Evolutionary conservation across 2,888 invertebrate species (phyloP).

Genomic region (Uropetala carovei): DNA sequence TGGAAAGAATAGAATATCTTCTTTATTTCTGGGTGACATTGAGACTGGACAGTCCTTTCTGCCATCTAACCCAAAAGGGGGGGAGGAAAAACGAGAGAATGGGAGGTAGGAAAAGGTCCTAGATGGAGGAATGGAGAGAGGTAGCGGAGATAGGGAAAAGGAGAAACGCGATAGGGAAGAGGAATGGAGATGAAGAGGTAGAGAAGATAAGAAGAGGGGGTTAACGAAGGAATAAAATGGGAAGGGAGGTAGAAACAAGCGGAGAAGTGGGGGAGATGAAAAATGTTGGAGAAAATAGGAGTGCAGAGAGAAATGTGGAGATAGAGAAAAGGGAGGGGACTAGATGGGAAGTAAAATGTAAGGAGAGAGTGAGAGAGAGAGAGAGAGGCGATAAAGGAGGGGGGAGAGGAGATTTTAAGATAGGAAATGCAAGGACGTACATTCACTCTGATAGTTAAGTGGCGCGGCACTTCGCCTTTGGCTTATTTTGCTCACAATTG

Average conservation of each 20-base stretch:
- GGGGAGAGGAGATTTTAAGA: background rate
- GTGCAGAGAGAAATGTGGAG: background rate
- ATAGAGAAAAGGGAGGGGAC: background rate
- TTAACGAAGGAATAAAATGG: background rate
- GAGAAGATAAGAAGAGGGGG: background rate
- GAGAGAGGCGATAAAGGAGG: background rate
- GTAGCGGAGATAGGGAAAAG: background rate
- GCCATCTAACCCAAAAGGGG: no score
- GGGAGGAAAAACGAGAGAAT: no score
- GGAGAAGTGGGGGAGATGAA: background rate
- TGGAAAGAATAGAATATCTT: no score
- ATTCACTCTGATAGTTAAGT: conserved; percentile 13
- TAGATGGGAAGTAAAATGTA: background rate
- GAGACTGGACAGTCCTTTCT: no score
- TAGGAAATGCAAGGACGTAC: conserved; percentile 16
- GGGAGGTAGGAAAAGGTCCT: no score
- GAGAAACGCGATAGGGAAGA: background rate
- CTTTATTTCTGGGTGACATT: no score
- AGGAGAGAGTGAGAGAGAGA: background rate
- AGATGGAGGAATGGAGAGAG: no score
- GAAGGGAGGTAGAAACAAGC: background rate
- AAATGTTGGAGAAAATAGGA: background rate
- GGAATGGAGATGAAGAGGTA: background rate
- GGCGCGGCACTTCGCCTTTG: conserved; percentile 46
- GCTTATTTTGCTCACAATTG: conserved; percentile 51